These are phyloP conservation scores for Eupithecia tripunctaria DNA, from an alignment of 2,888 invertebrate species.

Conservation along the genomic window DNA sequence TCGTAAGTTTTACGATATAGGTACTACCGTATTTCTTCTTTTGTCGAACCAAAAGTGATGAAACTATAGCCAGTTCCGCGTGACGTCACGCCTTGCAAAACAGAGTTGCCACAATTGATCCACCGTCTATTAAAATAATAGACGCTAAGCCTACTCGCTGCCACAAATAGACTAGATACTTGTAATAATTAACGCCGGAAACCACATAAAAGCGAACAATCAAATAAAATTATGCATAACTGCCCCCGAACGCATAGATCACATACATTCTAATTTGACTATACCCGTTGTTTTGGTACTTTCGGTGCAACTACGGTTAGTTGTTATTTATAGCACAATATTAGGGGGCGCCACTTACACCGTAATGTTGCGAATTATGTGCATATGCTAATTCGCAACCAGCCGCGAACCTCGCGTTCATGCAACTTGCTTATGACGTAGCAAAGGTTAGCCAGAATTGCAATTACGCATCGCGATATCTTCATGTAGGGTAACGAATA, in stretches of 20 bases:
- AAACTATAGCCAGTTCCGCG: no score
- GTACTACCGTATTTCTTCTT: no score
- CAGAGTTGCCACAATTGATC: no score
- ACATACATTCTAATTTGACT: conserved; percentile 61
- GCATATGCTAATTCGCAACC: conserved; percentile 60
- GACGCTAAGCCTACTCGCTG: background rate
- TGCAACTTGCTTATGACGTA: conserved; percentile 28
- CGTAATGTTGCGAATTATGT: conserved; percentile 60
- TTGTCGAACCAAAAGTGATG: no score
- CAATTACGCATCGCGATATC: no score
- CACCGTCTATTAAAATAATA: background rate
- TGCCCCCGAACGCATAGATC: conserved; percentile 45
- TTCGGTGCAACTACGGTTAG: conserved; percentile 53
- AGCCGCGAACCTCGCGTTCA: conserved; percentile 46
- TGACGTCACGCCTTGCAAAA: no score
- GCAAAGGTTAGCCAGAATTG: conserved; percentile 16
- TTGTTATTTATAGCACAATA: conserved; percentile 64
- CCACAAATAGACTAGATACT: background rate
- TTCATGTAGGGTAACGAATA: no score
- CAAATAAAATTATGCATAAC: conserved; percentile 44
- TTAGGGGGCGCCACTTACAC: conserved; percentile 57
- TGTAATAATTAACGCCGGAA: conserved; percentile 5
- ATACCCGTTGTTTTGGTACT: conserved; percentile 43
- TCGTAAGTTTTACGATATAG: no score
- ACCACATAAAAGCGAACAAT: conserved; percentile 29